phyloP scores from a whole-genome alignment of 2,888 invertebrate genomes.

The Girardia tigrina region DNA sequence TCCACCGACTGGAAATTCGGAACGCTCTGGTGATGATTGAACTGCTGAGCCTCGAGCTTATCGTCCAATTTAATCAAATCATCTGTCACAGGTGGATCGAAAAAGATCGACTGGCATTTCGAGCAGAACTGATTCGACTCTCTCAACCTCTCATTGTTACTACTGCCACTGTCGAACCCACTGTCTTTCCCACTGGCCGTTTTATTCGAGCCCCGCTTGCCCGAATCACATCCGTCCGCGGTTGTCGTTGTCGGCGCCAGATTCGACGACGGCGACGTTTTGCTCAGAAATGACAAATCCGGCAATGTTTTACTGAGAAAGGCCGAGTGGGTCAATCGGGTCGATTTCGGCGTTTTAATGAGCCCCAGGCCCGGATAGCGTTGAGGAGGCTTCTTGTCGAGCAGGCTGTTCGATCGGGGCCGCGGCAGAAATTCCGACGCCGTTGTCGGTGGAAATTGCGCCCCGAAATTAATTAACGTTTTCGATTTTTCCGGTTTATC shows the following conservation, averaged over 20 bases:
- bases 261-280: neutral
- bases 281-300: slow-evolving; percentile 33
- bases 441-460: slow-evolving; percentile 31
- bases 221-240: neutral
- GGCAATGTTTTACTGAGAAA: slow-evolving; percentile 31
- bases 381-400: neutral
- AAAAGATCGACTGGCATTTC: slow-evolving; percentile 5
- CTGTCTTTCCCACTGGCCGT: neutral
- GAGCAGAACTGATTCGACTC: neutral
- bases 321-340: neutral
- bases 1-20: slow-evolving; percentile 4
- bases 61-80: slow-evolving; percentile 13
- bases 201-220: neutral
- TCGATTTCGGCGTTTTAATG: slow-evolving; percentile 20
- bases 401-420: slow-evolving; percentile 24
- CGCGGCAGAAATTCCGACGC: neutral
- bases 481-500: neutral
- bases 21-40: neutral
- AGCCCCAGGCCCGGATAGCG: slow-evolving; percentile 28
- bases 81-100: slow-evolving; percentile 18
- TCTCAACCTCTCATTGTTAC: neutral
- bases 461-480: slow-evolving; percentile 33
- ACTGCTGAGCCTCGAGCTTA: neutral
- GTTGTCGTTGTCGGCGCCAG: neutral
- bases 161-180: slow-evolving; percentile 12